Conservation (phyloP, 2,113 vertebrate species). For the Jacana jacana region DNA sequence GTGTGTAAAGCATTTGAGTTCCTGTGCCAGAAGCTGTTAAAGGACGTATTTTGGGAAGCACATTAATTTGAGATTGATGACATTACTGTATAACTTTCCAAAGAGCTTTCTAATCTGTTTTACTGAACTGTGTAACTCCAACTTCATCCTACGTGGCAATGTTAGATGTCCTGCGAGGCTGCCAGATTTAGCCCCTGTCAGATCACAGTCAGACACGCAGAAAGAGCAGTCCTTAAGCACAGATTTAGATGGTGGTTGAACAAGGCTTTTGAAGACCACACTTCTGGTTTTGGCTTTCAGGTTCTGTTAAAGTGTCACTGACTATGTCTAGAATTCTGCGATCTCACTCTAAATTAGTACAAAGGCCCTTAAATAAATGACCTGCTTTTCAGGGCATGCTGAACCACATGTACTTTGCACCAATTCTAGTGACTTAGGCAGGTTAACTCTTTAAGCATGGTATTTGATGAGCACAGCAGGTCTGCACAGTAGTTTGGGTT, state of each 20-base stretch:
- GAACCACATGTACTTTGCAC: not conserved
- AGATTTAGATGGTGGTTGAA: not conserved
- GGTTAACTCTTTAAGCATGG: not conserved
- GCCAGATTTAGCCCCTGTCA: not conserved
- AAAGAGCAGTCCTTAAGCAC: not conserved
- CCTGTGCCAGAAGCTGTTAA: not conserved
- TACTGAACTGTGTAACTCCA: not conserved
- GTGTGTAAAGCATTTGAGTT: not conserved
- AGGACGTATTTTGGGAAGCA: not conserved
- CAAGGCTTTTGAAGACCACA: not conserved
- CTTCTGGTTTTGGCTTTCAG: not conserved
- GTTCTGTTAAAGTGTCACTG: not conserved
- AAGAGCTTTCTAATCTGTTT: not conserved
- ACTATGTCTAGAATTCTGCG: not conserved
- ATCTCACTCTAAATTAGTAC: not conserved
- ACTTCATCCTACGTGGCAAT: rapidly evolving
- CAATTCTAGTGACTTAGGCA: not conserved
- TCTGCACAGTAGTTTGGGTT: not conserved
- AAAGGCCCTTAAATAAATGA: not conserved
- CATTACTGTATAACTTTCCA: not conserved
- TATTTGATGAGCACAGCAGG: not conserved
- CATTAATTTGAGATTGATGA: not conserved
- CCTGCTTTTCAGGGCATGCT: not conserved
- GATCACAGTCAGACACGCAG: not conserved
- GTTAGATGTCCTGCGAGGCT: not conserved